Base-by-base conservation (phyloP, 1,140 invertebrate genomes). In the Chlorops oryzae region DNA sequence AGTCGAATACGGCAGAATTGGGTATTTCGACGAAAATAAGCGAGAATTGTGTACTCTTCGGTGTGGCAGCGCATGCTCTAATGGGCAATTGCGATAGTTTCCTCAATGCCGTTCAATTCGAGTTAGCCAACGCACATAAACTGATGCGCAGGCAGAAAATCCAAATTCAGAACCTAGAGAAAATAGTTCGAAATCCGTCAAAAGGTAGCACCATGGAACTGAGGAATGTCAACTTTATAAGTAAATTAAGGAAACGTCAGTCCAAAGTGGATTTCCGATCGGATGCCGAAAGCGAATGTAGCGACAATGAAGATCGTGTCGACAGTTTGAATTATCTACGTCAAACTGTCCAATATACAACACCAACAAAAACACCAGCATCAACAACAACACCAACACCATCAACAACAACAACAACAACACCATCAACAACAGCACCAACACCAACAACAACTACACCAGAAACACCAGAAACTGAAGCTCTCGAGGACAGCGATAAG, bases 141-240 rank as follows among this genome's bases (percentile, higher is more conserved):
- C 82, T 93, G 67, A 73, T 98, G 42, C 87, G 95, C 55, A 88
- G 96, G 68, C 96, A 98, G 66, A 84, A 94, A 2, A 94, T 98
- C 55, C 92, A 98, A 74, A 85, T 94, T 59, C 78, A 87, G 58
- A 80, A 90, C n/a, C 76, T 99, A 37, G 94, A 99, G 73, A 93
- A 97, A 63, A 92, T 99, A 75, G 90, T 99, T 3, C 96, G 99
- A 72, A 91, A 96, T 60, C 78, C 99, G 39, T 96, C 96, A 2
- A 83, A 91, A 56, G 98, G 69, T 92, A 92, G 22, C 86, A 89
- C 55, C 77, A 99, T 47, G 93, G 96, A 69, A 84, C 87, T 72
- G 88, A 85, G 13, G 87, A 86, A 7, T 79, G 81, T 24, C 75
- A 78, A 27, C 61, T 50, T 42, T 2, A 42, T 47, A n/a, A 37